Base-by-base conservation (phyloP, 2,888 invertebrate genomes). In the Hyles lineata region DNA sequence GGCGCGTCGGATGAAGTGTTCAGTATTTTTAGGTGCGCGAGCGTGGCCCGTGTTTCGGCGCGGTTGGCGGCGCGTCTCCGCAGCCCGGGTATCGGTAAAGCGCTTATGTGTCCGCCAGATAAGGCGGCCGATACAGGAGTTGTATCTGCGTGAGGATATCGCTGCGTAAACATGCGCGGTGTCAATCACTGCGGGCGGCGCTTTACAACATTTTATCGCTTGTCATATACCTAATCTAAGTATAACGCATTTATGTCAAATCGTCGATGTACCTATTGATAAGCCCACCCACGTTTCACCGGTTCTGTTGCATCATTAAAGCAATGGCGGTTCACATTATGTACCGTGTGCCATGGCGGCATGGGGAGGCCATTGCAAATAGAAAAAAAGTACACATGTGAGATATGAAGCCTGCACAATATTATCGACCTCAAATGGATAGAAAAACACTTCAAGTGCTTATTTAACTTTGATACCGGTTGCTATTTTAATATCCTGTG, bases 161-260 rank as follows among this genome's bases (percentile, higher is more conserved):
- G 81, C 79, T 82, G 85, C 87, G 90, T 88, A 93, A 92, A 94
- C 91, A 93, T 82, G 85, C 86, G 83, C 84, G 81, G 86, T 92
- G 94, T 94, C 94, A 93, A 92, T 94, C 93, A 93, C 88, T 81
- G 84, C 89, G 83, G 90, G 93, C 94, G 94, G 94, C 90, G 83
- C 92, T 90, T 94, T 90, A 90, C 90, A 93, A 91, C 90, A 88
- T 90, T 88, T 92, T 94, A 94, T 94, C 94, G 86, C 87, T 90
- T 92, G 92, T 91, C 93, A 91, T 89, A 90, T 90, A 85, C 79
- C 85, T 87, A 93, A 93, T 92, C 94, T 92, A 90, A 90, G 89
- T 92, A 91, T 92, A 92, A 92, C 93, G 91, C 93, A 92, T 93
- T 94, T 93, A 90, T 92, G 91, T 93, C 92, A 92, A 92, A 92